Base-by-base conservation (phyloP, 2,113 vertebrate genomes). In the Pundamilia nyererei region DNA sequence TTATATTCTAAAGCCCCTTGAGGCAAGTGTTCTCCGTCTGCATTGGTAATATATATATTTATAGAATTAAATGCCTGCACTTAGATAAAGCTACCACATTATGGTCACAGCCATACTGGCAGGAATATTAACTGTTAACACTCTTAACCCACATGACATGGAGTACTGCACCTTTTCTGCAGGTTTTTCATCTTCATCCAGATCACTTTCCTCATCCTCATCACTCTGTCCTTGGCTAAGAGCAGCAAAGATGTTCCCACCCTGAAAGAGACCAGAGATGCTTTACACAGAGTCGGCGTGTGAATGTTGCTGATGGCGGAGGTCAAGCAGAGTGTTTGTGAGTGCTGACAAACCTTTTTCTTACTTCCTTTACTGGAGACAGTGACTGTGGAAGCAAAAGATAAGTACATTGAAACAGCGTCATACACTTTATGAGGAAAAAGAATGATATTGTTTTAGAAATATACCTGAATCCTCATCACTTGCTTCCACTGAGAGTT, bases 181-280 rank as follows among this genome's bases (percentile, higher is more conserved):
- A 26, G 89, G 79, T 82, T 91, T 87, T 4, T 95, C 92, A 1
- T 94, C 94, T 4, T 94, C 91, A 2, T 95, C 92, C 1, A 81
- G 31, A 8, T 90, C 84, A 1, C 80, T 89, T 3, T 96, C 95
- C 1, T 96, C 96, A 0, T 97, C 97, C 0, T 97, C 96, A 40
- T 97, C 97, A 85, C 97, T 97, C 89, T 97, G 95, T n/a, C 94
- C 94, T 81, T 97, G 96, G 86, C 94, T 96, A 35, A 99, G 94
- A 58, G 97, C 97, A 75, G 98, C 97, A 85, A 98, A 99, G 49
- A 97, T 97, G 88, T 98, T 98, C 40, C 97, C 96, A 4, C 95
- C 96, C 98, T 98, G 62, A 12, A 51, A 81, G 26, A 93, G 3
- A 85, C 6, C 29, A 89, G 7, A 58, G 29, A 49, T 13, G 26